phyloP scores from a whole-genome alignment of 2,888 invertebrate genomes.

The Drosophila anomalata region DNA sequence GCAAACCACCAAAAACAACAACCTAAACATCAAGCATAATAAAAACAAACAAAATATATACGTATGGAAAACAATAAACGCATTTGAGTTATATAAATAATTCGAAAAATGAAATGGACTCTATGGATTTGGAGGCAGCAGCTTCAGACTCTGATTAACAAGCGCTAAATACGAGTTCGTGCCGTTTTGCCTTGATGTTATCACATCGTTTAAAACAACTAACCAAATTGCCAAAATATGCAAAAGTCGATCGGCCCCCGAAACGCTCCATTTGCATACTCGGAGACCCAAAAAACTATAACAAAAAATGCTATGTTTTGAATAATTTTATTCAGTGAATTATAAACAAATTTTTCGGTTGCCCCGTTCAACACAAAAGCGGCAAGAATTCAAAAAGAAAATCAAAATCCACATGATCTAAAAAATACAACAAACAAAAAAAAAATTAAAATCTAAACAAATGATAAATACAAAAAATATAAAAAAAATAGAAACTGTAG shows the following conservation, averaged over 20 bases:
- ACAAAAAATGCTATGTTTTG: conserved; percentile 34
- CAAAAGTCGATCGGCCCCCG: conserved; percentile 63
- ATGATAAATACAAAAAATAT: conserved; percentile 25
- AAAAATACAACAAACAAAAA: conserved; percentile 23
- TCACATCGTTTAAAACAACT: conserved; percentile 79
- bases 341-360: conserved; percentile 58
- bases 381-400: conserved; percentile 26
- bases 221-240: conserved; percentile 71
- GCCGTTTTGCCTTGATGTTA: conserved; percentile 69
- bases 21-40: background rate
- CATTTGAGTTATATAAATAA: conserved; percentile 38
- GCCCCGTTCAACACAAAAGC: conserved; percentile 15
- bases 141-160: conserved; percentile 40
- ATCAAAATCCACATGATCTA: conserved; percentile 8
- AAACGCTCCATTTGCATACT: conserved; percentile 28
- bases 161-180: conserved; percentile 50
- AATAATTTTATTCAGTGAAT: conserved; percentile 66
- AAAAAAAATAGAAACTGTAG: conserved; percentile 51
- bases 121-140: conserved; percentile 14
- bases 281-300: conserved; percentile 36
- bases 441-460: conserved; percentile 35
- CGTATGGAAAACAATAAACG: conserved; percentile 21
- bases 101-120: conserved; percentile 27
- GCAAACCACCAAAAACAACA: conserved; percentile 28
- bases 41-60: conserved; percentile 26